Evolutionary conservation across 2,113 vertebrate species (phyloP), one percentile per base, ranked within the genome.

Genomic region (Lampris incognitus): DNA sequence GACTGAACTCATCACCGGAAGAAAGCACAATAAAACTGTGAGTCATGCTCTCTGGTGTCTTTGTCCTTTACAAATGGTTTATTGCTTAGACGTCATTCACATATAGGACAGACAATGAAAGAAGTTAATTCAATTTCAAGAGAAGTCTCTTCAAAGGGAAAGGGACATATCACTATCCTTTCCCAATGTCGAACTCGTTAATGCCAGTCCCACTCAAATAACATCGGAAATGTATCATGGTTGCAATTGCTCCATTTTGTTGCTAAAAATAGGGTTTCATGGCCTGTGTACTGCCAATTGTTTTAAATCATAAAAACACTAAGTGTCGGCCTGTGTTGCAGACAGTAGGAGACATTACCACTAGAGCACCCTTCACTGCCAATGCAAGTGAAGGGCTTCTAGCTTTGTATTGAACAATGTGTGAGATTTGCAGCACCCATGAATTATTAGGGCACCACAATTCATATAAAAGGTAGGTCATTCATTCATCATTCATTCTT

Each of bases 11-110:
- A 81, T 87, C 61, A 86, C 66, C 41, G 44, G 40, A 85, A 80
- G 82, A 74, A 69, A 67, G 58, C 37, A n/a, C 49, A 57, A 89
- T 91, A 86, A 87, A 90, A 89, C 79, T 79, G 77, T 36, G 41
- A 44, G 81, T 6, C 49, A 56, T 67, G 61, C 42, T 49, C 52
- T 56, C 76, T 4, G 9, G 40, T 54, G 66, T 50, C 46, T 57
- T 76, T 50, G 79, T 71, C 77, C 66, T 76, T 72, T 74, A 42
- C 72, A 63, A 38, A 2, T 66, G 44, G 49, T 74, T 79, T 85
- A 80, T 79, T 73, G 81, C 75, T 67, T 41, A 42, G 70, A 72
- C 76, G 63, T 82, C 54, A 66, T 84, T 78, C 75, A 52, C 74
- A 74, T 55, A 49, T 65, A 68, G 78, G 66, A 76, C 24, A 42